Base-by-base conservation (phyloP, 2,888 invertebrate genomes). In the Erebia epiphron region DNA sequence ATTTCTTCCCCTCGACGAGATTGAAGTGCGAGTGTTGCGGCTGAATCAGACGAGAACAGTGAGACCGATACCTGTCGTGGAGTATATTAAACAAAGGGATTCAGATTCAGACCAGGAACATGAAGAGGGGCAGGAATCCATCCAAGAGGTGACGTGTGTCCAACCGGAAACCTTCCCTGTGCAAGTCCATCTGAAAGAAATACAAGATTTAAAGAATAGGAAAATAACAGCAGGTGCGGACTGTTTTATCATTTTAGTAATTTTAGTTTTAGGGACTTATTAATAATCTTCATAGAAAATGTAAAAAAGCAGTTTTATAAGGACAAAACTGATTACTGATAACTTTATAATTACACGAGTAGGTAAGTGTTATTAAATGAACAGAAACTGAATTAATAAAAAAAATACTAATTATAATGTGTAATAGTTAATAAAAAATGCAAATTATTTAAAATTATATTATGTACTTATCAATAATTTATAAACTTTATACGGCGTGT, bases 11-110 rank as follows among this genome's bases (percentile, higher is more conserved):
- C 80, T 92, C 1, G 88, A 87, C 80, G 90, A 91, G 70, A 77
- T 91, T 64, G 92, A 92, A 84, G 83, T 91, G 9, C 84, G 91
- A 78, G 87, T 88, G 11, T 67, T 91, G 52, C 85, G 88, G 70
- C 79, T 91, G 11, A 84, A 85, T 77, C 89, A 88, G 1, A 85
- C 83, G 69, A 84, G 83, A 0, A 79, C 81, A 52, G 79, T 82
- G 1, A 70, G 78, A n/a, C 73, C 81, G 0, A 76, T 78, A 2
- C 75, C 84, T 43, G 86, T 83, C 66, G 82, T 85, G 75, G 71
- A 81, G 35, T 85, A 84, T 67, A 50, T 83, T 18, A 82, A 82
- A 41, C 87, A 90, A 50, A 14, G 50, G 49, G 86, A 89, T 61
- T 89, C 90, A 0, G 88, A 88, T 78, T 84, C 85, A 49, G 88